A percentile compares a stretch with the other conserved stretches of the same genome.
Evolutionary conservation across 2,888 invertebrate species (phyloP).

Genomic region (Abrostola triplasia): DNA sequence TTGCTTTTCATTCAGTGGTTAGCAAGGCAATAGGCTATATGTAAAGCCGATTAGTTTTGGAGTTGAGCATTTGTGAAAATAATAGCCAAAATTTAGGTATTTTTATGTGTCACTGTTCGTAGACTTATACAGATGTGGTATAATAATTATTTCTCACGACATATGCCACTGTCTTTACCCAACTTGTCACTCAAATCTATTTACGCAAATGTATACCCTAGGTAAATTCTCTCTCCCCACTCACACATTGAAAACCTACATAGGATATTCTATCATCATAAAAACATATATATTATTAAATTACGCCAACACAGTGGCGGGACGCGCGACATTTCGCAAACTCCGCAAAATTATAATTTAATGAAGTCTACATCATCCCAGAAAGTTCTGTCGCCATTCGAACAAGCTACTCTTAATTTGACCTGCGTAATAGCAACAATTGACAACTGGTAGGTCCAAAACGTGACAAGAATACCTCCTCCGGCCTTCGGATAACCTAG

Average conservation of each 20-base stretch:
- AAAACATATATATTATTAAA: conserved; percentile 2
- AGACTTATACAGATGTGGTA: no score
- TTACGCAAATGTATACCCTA: no score
- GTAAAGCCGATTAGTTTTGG: no score
- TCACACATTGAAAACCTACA: not conserved
- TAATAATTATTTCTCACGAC: no score
- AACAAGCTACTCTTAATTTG: conserved; percentile 45
- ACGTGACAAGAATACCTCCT: conserved; percentile 47
- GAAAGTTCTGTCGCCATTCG: conserved; percentile 22
- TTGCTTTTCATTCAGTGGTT: no score
- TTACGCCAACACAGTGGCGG: not conserved
- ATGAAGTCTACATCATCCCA: conserved; percentile 11
- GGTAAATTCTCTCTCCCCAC: not conserved
- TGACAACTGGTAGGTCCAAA: conserved; percentile 44
- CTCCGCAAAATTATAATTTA: conserved; percentile 15
- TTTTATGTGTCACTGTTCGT: no score
- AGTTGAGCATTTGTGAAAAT: no score
- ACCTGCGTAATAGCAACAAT: conserved; percentile 47
- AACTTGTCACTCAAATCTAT: no score
- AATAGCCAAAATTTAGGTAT: no score
- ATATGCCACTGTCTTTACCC: no score
- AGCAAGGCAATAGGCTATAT: no score
- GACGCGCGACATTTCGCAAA: conserved; percentile 5
- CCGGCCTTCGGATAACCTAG: conserved; percentile 26
- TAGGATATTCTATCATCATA: not conserved